Conservation (phyloP, 2,888 invertebrate species). For the Acholoe squamosa region DNA sequence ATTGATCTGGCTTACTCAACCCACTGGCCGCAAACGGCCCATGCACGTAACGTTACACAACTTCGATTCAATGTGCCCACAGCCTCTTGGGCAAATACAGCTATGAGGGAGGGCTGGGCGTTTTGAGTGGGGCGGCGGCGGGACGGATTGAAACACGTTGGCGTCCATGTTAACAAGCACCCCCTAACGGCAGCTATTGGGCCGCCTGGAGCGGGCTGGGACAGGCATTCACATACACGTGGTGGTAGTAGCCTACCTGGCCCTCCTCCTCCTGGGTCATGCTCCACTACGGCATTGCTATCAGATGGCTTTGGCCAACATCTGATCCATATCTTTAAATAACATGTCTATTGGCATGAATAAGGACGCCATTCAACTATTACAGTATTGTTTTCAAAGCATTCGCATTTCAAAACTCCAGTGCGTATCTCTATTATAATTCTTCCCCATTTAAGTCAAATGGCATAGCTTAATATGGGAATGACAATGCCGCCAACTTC, state of each 20-base stretch:
- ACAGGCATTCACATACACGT: conserved; percentile 11
- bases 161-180: conserved; percentile 21
- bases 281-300: neutral
- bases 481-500: too few species aligned
- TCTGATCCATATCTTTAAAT: too few species aligned
- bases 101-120: neutral
- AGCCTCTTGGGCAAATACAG: conserved; percentile 46
- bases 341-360: too few species aligned
- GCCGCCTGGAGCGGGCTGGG: neutral
- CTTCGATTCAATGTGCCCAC: conserved; percentile 37
- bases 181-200: conserved; percentile 1
- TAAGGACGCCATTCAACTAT: too few species aligned
- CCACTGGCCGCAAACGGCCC: neutral
- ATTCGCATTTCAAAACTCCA: too few species aligned
- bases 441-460: too few species aligned
- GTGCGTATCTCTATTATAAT: too few species aligned
- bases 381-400: too few species aligned
- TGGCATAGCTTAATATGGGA: too few species aligned
- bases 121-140: conserved; percentile 12
- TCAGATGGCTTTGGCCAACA: neutral
- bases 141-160: conserved; percentile 32
- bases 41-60: conserved; percentile 45
- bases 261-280: neutral
- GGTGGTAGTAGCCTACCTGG: neutral
- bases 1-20: conserved; percentile 53